A percentile compares a stretch with the other conserved stretches of the same genome.
Evolutionary conservation across 2,888 invertebrate species (phyloP).

Genomic region (Petrolisthes manimaculis): DNA sequence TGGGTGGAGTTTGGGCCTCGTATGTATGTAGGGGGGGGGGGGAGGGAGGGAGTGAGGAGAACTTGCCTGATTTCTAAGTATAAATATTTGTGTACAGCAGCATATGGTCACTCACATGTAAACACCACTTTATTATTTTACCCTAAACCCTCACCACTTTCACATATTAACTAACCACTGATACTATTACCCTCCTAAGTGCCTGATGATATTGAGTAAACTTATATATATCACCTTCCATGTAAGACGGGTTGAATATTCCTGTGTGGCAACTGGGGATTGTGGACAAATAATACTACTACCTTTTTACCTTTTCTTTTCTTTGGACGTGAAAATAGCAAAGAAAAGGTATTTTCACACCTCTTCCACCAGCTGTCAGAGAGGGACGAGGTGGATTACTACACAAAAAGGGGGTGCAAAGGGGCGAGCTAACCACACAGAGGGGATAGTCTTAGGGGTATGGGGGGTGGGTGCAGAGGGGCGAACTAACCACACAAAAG

Average conservation of each 20-base stretch:
- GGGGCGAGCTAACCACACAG: neutral
- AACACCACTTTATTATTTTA: neutral
- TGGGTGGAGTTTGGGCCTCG: slow-evolving; percentile 8
- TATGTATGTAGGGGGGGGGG: neutral
- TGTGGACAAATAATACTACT: slow-evolving; percentile 60
- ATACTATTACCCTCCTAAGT: neutral
- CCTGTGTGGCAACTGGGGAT: slow-evolving; percentile 36
- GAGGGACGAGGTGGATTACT: slow-evolving; percentile 39
- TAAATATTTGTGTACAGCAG: slow-evolving; percentile 32
- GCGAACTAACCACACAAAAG: neutral
- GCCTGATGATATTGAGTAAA: neutral
- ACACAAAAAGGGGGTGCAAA: slow-evolving; percentile 36
- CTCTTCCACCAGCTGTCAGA: slow-evolving; percentile 60
- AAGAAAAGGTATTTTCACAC: slow-evolving; percentile 63
- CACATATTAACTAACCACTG: neutral
- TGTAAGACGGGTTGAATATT: neutral
- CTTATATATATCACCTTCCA: too few relatives aligned
- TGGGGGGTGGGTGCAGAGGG: neutral
- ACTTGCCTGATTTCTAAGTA: slow-evolving; percentile 33
- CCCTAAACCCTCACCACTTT: neutral
- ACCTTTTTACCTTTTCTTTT: too few relatives aligned
- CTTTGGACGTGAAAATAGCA: slow-evolving; percentile 56
- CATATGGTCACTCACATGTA: slow-evolving; percentile 16
- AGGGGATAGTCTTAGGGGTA: neutral
- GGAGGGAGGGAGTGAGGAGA: neutral